Evolutionary conservation across 1,140 invertebrate genomes (phyloP), one percentile per base, ranked within the genome.

Genomic region (Drosophila virilis): DNA sequence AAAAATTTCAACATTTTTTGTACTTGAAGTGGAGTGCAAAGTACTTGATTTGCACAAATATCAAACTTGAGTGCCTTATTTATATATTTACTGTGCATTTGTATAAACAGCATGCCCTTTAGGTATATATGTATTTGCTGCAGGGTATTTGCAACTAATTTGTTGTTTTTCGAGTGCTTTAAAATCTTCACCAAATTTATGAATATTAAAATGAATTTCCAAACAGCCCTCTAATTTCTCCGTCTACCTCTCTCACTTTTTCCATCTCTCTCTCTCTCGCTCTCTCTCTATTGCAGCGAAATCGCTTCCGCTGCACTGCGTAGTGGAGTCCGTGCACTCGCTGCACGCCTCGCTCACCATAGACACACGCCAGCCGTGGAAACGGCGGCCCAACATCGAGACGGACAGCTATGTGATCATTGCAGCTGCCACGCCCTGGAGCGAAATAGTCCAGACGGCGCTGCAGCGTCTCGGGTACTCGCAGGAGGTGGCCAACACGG

Each of bases 371-470:
- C 90, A 80, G 76, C 84, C 93, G 74, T 93, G 94, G 94, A 91
- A 95, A 93, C 93, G 95, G 37, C 93, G 95, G 35, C 94, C 96
- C 2, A 93, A 95, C 46, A 95, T 98, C 38, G 97, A 98, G 92
- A 95, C 96, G 8, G 97, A 98, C 92, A 97, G 96, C 80, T 98
- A 97, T 92, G 97, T 98, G 84, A 98, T 98, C 91, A 96, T 98
- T 78, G 97, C 97, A 6, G 95, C 96, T n/a, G 94, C 95, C 50
- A 98, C 97, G 52, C 95, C 96, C 38, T 97, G 98, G 93, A 95
- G 96, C 66, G 97, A 97, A 80, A 93, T 97, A 38, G 96, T 97
- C 0, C 94, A 95, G 13, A 95, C 96, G 1, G 97, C 96, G 5
- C 94, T 97, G 64, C 93, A 95, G 82, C 94, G 96, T 77, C 93